A percentile compares a stretch with the other conserved stretches of the same genome.
phyloP scores from a whole-genome alignment of 2,797 vertebrate genomes.

The Alectoris magna region DNA sequence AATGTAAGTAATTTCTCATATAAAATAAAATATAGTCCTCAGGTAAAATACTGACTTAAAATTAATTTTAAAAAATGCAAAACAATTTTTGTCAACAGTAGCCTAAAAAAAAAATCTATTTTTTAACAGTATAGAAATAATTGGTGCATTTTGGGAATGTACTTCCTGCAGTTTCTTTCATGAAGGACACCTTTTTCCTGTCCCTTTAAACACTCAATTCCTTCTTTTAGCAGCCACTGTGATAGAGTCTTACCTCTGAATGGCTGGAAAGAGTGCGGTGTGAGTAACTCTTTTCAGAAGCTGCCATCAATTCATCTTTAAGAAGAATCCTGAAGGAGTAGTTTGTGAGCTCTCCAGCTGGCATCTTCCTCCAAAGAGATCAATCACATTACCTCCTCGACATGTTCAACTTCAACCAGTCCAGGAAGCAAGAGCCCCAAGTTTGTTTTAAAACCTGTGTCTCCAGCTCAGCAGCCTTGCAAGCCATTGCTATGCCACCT shows the following conservation, averaged over 20 bases:
- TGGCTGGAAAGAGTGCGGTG: constrained; percentile 58
- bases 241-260: constrained; percentile 71
- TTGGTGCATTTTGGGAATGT: constrained; percentile 52
- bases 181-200: constrained; percentile 45
- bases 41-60: constrained; percentile 7
- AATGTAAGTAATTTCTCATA: constrained; percentile 8
- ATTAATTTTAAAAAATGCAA: background rate
- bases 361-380: constrained; percentile 74
- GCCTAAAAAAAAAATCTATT: constrained; percentile 28
- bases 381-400: constrained; percentile 73
- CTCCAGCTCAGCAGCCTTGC: constrained; percentile 69
- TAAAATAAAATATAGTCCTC: constrained; percentile 23
- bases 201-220: constrained; percentile 56
- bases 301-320: constrained; percentile 79
- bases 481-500: constrained; percentile 73
- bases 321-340: constrained; percentile 75
- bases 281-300: constrained; percentile 74
- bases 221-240: constrained; percentile 49
- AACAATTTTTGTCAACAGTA: constrained; percentile 34
- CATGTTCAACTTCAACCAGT: constrained; percentile 67
- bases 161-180: constrained; percentile 68
- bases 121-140: constrained; percentile 54
- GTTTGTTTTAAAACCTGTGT: constrained; percentile 67
- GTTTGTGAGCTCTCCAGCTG: constrained; percentile 77
- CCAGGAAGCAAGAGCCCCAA: constrained; percentile 69